These are phyloP conservation scores for Chymomyza fuscimana DNA, from an alignment of 2,888 invertebrate genomes.

Conservation along the genomic window DNA sequence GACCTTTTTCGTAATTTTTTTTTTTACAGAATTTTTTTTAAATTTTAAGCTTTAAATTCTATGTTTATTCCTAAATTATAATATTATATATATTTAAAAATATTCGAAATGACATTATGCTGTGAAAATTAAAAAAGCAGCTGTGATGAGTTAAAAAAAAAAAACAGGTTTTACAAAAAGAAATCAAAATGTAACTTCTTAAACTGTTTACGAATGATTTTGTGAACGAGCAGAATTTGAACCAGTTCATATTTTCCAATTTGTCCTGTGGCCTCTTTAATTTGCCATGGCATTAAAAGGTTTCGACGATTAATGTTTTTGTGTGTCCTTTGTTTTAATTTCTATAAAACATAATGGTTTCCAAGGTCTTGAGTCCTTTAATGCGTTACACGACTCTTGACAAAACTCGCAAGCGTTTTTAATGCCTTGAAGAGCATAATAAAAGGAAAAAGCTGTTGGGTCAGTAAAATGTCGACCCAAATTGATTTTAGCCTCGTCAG, in stretches of 20 bases:
- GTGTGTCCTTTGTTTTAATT: not conserved
- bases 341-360: not conserved
- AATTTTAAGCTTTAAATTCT: too few species aligned
- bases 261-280: not conserved
- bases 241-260: too few species aligned
- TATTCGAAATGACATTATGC: too few species aligned
- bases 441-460: not conserved
- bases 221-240: not conserved
- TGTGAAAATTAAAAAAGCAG: too few species aligned
- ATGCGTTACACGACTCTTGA: not conserved
- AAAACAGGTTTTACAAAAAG: too few species aligned
- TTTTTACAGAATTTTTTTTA: too few species aligned
- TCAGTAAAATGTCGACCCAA: conserved; percentile 12
- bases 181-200: too few species aligned
- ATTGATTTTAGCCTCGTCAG: conserved; percentile 10
- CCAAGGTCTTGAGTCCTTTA: not conserved
- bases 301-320: not conserved
- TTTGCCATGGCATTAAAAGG: not conserved
- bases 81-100: too few species aligned
- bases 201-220: too few species aligned
- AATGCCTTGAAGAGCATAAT: conserved; percentile 13
- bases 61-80: too few species aligned
- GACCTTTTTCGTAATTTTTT: too few species aligned
- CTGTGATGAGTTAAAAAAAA: too few species aligned
- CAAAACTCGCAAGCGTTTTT: not conserved